Conservation (phyloP, 2,797 vertebrate genomes). For the Eulemur mongoz region DNA sequence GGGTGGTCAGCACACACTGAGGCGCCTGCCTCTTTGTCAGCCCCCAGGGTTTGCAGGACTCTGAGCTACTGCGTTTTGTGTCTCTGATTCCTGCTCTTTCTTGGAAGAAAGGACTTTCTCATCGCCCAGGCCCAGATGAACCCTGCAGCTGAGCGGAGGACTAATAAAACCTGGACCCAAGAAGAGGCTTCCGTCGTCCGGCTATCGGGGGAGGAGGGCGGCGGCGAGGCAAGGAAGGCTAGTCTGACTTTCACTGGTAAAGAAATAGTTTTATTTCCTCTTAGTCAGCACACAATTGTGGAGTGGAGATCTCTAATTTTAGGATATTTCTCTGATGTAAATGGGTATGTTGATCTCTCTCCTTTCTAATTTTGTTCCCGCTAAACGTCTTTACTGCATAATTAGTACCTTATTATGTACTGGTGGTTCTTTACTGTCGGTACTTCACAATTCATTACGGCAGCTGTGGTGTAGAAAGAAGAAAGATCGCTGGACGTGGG, state of each 20-base stretch:
- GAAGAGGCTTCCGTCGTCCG: background rate
- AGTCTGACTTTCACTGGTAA: background rate
- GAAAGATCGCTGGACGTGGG: background rate
- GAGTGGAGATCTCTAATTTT: background rate
- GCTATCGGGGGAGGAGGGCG: background rate
- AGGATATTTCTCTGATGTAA: background rate
- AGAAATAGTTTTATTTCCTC: background rate
- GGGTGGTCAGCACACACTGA: accelerated
- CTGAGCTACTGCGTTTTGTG: background rate
- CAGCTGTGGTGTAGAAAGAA: background rate
- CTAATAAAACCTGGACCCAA: background rate
- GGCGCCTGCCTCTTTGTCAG: background rate
- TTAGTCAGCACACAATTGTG: background rate
- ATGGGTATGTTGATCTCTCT: background rate
- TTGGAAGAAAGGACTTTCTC: background rate
- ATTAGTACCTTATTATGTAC: background rate
- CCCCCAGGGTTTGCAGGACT: background rate
- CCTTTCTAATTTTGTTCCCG: background rate
- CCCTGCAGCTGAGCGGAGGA: background rate
- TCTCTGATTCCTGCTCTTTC: background rate
- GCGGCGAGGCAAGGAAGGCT: background rate
- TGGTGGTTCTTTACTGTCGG: background rate
- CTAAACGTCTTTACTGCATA: background rate
- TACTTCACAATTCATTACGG: background rate
- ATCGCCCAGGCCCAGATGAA: background rate